Evolutionary conservation across 1,140 invertebrate genomes (phyloP).

Genomic region (Myzus persicae): DNA sequence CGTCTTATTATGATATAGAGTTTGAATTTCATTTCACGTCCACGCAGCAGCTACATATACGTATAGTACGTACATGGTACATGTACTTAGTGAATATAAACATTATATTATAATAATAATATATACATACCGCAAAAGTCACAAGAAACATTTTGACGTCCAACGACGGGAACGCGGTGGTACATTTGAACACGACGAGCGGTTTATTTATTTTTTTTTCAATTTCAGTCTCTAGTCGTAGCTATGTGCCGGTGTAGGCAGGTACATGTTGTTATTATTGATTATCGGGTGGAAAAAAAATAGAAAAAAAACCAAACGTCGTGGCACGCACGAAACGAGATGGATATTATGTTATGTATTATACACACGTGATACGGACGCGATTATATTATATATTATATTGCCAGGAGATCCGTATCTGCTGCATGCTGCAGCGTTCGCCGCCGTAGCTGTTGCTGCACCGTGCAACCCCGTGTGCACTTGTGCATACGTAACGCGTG

Average conservation of each 20-base stretch:
- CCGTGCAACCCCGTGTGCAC: slow-evolving; percentile 22
- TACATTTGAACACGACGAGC: neutral
- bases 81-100: neutral
- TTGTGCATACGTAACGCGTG: slow-evolving; percentile 7
- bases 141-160: neutral
- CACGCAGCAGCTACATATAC: neutral
- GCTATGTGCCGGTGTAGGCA: too few species aligned
- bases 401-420: neutral
- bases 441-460: neutral
- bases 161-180: neutral
- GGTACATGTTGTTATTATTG: neutral
- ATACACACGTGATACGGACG: neutral
- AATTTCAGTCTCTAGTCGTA: neutral
- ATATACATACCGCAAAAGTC: neutral
- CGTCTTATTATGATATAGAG: slow-evolving; percentile 20
- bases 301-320: neutral
- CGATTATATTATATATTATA: neutral
- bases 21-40: slow-evolving; percentile 44
- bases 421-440: neutral
- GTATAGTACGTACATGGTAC: too few species aligned
- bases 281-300: neutral
- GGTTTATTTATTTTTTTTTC: neutral
- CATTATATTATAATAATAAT: too few species aligned
- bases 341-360: neutral
- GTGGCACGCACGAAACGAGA: neutral